Evolutionary conservation across 1,140 invertebrate species (phyloP).

Genomic region (Eriosoma lanigerum): DNA sequence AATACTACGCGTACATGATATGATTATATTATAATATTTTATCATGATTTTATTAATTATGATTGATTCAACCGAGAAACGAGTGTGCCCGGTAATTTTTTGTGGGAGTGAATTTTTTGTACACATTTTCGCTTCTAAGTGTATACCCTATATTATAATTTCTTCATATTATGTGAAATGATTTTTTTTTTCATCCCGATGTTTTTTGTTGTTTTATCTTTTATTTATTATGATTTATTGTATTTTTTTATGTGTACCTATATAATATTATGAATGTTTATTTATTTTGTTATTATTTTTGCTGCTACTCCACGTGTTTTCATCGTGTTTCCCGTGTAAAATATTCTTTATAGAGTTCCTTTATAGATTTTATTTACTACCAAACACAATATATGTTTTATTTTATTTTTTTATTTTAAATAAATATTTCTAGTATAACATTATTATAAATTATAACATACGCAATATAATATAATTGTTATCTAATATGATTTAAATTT

Average conservation of each 20-base stretch:
- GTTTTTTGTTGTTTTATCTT: slow-evolving; percentile 44
- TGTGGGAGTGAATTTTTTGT: slow-evolving; percentile 16
- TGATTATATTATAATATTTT: too few species aligned
- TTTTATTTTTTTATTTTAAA: background rate
- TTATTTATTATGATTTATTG: too few species aligned
- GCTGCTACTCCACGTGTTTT: slow-evolving; percentile 30
- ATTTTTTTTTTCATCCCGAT: slow-evolving; percentile 21
- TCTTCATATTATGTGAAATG: slow-evolving; percentile 25
- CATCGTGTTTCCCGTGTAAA: slow-evolving; percentile 25
- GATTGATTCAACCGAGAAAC: background rate
- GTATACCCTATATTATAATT: slow-evolving; percentile 32
- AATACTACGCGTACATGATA: too few species aligned
- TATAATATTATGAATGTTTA: slow-evolving; percentile 7
- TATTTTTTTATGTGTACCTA: slow-evolving; percentile 23
- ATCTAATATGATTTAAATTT: too few species aligned
- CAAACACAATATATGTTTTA: too few species aligned
- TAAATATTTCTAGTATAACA: background rate
- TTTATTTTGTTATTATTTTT: slow-evolving; percentile 15
- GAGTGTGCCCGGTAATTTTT: slow-evolving; percentile 5
- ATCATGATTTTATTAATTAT: background rate
- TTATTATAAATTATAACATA: background rate
- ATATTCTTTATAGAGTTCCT: slow-evolving; percentile 22
- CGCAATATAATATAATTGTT: background rate
- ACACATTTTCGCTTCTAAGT: slow-evolving; percentile 38
- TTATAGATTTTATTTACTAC: background rate